Evolutionary conservation across 2,113 vertebrate species (phyloP), one percentile per base, ranked within the genome.

Genomic region (Pterophyllum scalare): DNA sequence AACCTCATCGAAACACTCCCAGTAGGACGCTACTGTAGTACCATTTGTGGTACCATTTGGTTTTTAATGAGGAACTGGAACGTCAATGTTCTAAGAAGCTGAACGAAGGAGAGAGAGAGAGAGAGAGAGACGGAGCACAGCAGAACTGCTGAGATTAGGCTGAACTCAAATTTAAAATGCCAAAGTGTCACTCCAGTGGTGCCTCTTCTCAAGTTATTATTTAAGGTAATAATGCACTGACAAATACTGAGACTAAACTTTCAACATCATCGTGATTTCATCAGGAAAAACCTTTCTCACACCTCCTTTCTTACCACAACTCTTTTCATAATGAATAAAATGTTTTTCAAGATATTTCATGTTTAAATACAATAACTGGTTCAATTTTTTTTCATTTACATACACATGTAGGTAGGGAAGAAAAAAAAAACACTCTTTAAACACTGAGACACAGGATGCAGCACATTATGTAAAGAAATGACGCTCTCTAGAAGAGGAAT

Each of bases 351-450:
- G 28, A 85, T 9, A 59, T 54, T 75, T 54, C 59, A 79, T 22
- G 80, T 84, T 91, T 86, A 81, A 91, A 92, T 93, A 94, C 91
- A 95, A 94, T 92, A 88, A 89, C 77, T 83, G 81, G 85, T 88
- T 93, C 52, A 72, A 74, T 87, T 56, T 86, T 58, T 90, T 89
- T 89, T 28, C 86, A 92, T 91, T 93, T 90, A 87, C 85, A 86
- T 81, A 90, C 72, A 88, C 11, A 33, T 65, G 67, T 22, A 72
- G 65, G 67, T 22, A 72, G 65, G 64, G 85, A 82, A 75, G 31
- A 81, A 56, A 56, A 88, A 91, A 28, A 33, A 33, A 6, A 6
- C 88, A 84, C 83, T 85, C 35, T 74, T 82, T 78, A 35, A 86
- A 83, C 83, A 88, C 59, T 54, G 26, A 9, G 49, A 90, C 80